Evolutionary conservation across 2,113 vertebrate species (phyloP).

Genomic region (Chrysemys picta): DNA sequence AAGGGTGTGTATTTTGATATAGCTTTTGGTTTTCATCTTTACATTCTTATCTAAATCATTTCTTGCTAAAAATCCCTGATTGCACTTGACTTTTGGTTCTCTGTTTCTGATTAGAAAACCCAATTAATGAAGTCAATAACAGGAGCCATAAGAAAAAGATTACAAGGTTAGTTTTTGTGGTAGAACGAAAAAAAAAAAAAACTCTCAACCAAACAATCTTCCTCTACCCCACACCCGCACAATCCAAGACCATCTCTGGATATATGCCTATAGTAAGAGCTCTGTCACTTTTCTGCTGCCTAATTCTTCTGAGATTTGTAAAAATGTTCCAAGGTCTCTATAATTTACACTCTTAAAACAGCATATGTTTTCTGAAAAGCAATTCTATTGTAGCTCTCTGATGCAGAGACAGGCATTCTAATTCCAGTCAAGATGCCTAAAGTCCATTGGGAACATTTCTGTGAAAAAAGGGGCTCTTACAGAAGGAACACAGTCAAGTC

Average conservation of each 20-base stretch:
- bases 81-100: conserved; percentile 80
- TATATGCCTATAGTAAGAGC: not conserved
- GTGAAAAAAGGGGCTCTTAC: not conserved
- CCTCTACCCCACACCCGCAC: not conserved
- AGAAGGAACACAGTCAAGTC: conserved; percentile 13
- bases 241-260: not conserved
- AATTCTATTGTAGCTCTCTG: not conserved
- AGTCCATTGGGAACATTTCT: not conserved
- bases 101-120: conserved; percentile 75
- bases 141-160: conserved; percentile 61
- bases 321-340: not conserved
- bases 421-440: not conserved
- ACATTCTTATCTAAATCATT: conserved; percentile 71
- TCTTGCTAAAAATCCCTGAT: conserved; percentile 76
- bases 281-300: not conserved
- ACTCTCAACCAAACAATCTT: not conserved
- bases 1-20: conserved; percentile 48
- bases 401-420: not conserved
- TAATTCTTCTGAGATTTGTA: not conserved
- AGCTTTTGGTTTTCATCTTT: conserved; percentile 56
- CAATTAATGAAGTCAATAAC: conserved; percentile 68
- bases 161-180: conserved; percentile 23
- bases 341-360: not conserved
- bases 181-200: not conserved
- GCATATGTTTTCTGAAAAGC: not conserved